A percentile compares a stretch with the other conserved stretches of the same genome.
Conservation (phyloP, 2,113 vertebrate species). For the Cephalophus harveyi region DNA sequence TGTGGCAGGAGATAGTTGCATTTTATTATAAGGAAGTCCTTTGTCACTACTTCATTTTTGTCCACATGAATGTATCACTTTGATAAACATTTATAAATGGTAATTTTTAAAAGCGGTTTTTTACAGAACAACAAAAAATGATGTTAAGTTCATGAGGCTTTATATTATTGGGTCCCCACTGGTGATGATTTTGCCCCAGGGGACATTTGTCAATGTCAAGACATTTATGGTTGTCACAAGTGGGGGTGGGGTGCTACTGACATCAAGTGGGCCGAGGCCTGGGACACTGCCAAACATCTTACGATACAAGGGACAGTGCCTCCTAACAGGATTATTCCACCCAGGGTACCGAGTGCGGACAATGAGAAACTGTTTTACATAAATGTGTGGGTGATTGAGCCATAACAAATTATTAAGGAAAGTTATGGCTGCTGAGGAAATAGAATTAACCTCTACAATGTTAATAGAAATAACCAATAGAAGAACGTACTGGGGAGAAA, state of each 20-base stretch:
- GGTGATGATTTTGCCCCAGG: not conserved
- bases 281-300: not conserved
- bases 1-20: not conserved
- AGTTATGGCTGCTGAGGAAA: not conserved
- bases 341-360: not conserved
- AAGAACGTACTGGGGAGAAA: not conserved
- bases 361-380: not conserved
- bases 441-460: not conserved
- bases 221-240: not conserved
- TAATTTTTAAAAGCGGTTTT: not conserved
- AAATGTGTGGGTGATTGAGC: not conserved
- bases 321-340: not conserved
- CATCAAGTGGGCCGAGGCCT: not conserved
- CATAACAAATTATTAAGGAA: conserved; percentile 1
- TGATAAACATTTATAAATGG: not conserved
- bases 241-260: not conserved
- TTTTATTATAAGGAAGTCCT: not conserved
- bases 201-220: not conserved
- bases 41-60: not conserved
- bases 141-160: not conserved
- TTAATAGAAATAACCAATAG: not conserved
- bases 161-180: not conserved
- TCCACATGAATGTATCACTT: not conserved
- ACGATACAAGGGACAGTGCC: not conserved
- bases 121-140: not conserved